Evolutionary conservation across 1,140 invertebrate genomes (phyloP), one percentile per base, ranked within the genome.

Genomic region (Pseudomyrmex sp.): DNA sequence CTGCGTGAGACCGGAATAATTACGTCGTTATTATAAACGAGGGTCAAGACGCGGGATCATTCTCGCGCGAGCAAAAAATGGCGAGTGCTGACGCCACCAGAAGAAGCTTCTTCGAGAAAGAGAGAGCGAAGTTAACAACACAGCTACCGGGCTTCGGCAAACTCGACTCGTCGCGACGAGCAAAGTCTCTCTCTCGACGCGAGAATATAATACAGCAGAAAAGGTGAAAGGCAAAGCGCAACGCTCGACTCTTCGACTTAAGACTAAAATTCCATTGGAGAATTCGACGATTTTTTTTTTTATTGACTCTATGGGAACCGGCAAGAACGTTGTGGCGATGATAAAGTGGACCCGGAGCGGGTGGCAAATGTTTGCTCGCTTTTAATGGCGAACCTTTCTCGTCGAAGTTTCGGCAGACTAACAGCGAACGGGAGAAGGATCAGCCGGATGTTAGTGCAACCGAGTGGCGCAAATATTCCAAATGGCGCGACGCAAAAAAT

Each of bases 341-440:
- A 75, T 63, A 70, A 74, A 73, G 58, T 82, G n/a, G 20, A 50
- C 82, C 44, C 18, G 56, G 52, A 54, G 84, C 73, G 86, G 76
- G 79, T 85, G 9, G 73, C 73, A 85, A 89, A 89, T 89, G 61
- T 89, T 89, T 85, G 84, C 74, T 61, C 83, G n/a, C 68, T 59
- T 72, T 83, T 83, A 85, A 85, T 80, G 61, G 73, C 84, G 58
- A 75, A 80, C 20, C 54, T 79, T 62, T 88, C 79, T 88, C 79
- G 44, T 87, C 61, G 59, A 58, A 44, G 23, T 77, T 76, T 83
- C 52, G 50, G 15, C 35, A 3, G 20, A 80, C 35, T 7, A 4
- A 26, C 26, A 26, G 26, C 26, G 12, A 65, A 65, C 12, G 9
- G n/a, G n/a, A 10, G 35, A 35, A 70, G 35, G 10, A 26, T 0